phyloP scores from a whole-genome alignment of 2,113 vertebrate species.

The Dunckerocampus dactyliophorus region DNA sequence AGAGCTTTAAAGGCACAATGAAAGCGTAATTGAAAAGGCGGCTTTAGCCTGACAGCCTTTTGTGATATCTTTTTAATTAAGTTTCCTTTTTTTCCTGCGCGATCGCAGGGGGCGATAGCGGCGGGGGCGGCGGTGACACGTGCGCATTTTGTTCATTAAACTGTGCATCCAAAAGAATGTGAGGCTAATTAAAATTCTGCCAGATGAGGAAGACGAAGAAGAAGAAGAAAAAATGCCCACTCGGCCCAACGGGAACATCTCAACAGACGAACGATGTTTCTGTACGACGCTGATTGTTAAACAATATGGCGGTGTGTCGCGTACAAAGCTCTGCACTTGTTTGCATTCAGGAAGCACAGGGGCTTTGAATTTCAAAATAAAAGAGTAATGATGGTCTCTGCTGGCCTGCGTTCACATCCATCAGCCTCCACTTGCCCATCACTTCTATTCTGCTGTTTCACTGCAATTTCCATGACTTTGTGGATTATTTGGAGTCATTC shows the following conservation, averaged over 20 bases:
- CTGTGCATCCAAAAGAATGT: conserved; percentile 56
- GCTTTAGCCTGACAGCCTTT: conserved; percentile 64
- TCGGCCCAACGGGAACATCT: background rate
- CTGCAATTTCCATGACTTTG: no score
- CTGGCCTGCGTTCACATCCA: background rate
- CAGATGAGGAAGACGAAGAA: conserved; percentile 15
- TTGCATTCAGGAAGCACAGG: no score
- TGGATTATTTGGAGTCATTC: no score
- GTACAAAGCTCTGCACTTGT: no score
- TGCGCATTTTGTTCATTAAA: conserved; percentile 67
- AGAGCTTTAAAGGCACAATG: conserved; percentile 60
- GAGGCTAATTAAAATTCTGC: conserved; percentile 63
- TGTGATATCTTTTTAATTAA: conserved; percentile 75
- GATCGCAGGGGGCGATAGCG: conserved; percentile 33
- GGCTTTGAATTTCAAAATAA: no score
- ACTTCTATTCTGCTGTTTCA: no score
- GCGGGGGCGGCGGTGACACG: conserved; percentile 18
- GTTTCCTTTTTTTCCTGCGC: conserved; percentile 61
- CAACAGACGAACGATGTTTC: background rate
- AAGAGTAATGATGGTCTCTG: no score
- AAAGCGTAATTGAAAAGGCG: conserved; percentile 65
- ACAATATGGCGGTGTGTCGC: background rate
- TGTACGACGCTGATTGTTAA: background rate
- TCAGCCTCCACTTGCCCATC: background rate
- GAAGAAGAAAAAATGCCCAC: background rate